Evolutionary conservation across 2,888 invertebrate species (phyloP), one percentile per base, ranked within the genome.

Genomic region (Oscheius myriophilus): DNA sequence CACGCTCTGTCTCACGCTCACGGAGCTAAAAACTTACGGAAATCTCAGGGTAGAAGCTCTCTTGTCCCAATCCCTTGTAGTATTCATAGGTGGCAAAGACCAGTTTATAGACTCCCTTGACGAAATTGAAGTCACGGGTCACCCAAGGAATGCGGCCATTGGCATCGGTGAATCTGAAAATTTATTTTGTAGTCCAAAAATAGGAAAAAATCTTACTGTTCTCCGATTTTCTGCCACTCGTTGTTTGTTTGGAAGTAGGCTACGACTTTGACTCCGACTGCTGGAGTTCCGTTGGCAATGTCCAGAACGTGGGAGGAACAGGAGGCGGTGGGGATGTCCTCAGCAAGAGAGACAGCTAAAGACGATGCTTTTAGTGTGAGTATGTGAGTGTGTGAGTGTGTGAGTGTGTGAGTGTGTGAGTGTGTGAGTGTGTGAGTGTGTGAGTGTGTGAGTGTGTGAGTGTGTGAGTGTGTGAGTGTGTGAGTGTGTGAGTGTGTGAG

Each of bases 251-350:
- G 70, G 58, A 72, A 58, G 46, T 69, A 79, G 1, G 80, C 75
- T 1, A 78, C 41, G 41, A 82, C 68, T 53, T 77, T 76, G 25
- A 83, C 65, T 33, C 74, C 76, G 1, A 18, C 67, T 2, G 79
- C 83, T 25, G 83, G 83, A 11, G 52, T 41, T 3, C 83, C 83
- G 25, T 64, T 73, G 23, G 82, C 69, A 55, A 77, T 82, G 67
- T 83, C 83, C 49, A 83, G 66, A 16, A 82, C 82, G 61, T 83
- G 83, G 23, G 83, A 72, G 0, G 76, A 77, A 51, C 73, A 73
- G 0, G 76, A 76, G 18, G 73, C 73, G 3, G 72, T 73, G 25
- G 76, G 76, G 2, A 61, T 49, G n/a, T 54, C 53, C n/a, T 46
- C 33, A 49, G 46, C 61, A 23, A 61, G 9, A 33, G 33, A 33